A percentile compares a stretch with the other conserved stretches of the same genome.
Conservation (phyloP, 2,113 vertebrate genomes). For the Canis aureus region DNA sequence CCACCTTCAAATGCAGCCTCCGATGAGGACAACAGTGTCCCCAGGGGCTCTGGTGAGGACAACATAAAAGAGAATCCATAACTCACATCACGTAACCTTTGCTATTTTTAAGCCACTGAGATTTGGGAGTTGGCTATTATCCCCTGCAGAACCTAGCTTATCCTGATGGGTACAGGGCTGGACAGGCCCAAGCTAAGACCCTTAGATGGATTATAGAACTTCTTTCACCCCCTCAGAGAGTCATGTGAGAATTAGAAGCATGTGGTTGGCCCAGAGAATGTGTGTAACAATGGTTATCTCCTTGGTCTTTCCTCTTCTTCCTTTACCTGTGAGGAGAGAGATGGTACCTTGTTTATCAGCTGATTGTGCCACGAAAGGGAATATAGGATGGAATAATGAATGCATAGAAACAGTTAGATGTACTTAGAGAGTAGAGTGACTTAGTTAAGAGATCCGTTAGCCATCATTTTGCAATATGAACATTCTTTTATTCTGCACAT, state of each 20-base stretch:
- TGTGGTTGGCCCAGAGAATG: not conserved
- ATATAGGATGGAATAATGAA: not conserved
- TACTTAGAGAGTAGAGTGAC: not conserved
- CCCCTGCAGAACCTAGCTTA: not conserved
- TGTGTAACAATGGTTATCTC: not conserved
- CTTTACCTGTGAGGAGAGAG: not conserved
- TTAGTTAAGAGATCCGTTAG: constrained; percentile 27
- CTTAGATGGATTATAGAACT: not conserved
- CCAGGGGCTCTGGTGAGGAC: not conserved
- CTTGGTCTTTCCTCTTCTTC: not conserved
- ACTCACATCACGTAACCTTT: not conserved
- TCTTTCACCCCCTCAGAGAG: not conserved
- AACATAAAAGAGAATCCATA: not conserved
- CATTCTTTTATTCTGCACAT: not conserved
- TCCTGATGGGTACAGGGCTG: not conserved
- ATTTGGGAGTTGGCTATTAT: not conserved
- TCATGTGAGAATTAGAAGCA: not conserved
- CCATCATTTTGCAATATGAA: not conserved
- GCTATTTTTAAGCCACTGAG: constrained; percentile 24
- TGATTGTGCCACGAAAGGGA: not conserved
- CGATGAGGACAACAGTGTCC: no score
- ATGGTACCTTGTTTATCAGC: not conserved
- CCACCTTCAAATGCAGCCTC: not conserved
- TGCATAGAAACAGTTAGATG: not conserved
- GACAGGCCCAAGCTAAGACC: not conserved